Base-by-base conservation (phyloP, 2,888 invertebrate genomes). In the Eugnorisma glareosa region DNA sequence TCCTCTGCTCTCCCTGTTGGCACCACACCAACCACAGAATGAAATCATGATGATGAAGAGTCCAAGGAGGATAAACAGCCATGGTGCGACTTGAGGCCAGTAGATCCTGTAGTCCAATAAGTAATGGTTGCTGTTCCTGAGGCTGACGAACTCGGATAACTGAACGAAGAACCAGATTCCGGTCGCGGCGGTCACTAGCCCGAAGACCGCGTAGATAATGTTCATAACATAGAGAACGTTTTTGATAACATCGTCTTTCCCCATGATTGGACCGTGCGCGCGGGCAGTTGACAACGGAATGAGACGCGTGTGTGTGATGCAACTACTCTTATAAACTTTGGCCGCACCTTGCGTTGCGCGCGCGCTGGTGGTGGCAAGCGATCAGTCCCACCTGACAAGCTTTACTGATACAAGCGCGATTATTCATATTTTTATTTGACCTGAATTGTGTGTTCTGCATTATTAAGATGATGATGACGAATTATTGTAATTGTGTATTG, bases 131-230 rank as follows among this genome's bases (percentile, higher is more conserved):
- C 92, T 95, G 86, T 96, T 96, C 86, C 96, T 92, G 80, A 96
- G 81, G 31, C 92, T 89, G 67, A 96, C 96, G 85, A 96, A 96
- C 87, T 96, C 96, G 7, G 94, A 91, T 15, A 96, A 87, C 76
- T 96, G 96, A 87, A 96, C 96, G 90, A 96, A 96, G 93, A 96
- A 96, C 96, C 96, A 96, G 70, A 96, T 96, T 5, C 96, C 96
- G 2, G 95, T 94, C 24, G 96, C 95, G 3, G 96, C 95, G 48
- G 96, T 95, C 75, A 94, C 93, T 43, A 96, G 88, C 13, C 96
- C 96, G 89, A 96, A 96, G 77, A 96, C 91, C 43, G 95, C 96
- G 92, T 94, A 96, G 45, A 96, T 89, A 51, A 96, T 91, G 88
- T 96, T 96, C 86, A 96, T 89, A 74, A 95, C 91, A 87, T 96